Evolutionary conservation across 2,888 invertebrate genomes (phyloP).

Genomic region (Myopa tessellatipennis): DNA sequence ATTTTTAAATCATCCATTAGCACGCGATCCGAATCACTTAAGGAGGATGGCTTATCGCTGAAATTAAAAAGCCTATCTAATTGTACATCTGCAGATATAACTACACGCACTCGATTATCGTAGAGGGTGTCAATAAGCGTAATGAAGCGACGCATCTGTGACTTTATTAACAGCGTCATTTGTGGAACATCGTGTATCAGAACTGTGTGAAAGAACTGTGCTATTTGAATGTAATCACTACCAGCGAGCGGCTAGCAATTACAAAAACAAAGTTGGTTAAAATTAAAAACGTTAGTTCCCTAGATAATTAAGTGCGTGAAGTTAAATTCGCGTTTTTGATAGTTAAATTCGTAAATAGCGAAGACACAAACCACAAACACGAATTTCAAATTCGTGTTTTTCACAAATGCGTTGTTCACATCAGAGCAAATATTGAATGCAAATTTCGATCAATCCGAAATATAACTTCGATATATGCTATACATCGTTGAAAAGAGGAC

Average conservation of each 20-base stretch:
- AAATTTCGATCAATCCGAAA: too few relatives aligned
- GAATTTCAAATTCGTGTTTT: too few relatives aligned
- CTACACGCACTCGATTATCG: conserved; percentile 88
- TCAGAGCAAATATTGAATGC: too few relatives aligned
- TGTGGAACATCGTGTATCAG: conserved; percentile 90
- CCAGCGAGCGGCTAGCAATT: conserved; percentile 84
- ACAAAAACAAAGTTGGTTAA: neutral
- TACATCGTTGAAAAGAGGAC: too few relatives aligned
- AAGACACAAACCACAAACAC: too few relatives aligned
- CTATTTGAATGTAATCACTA: conserved; percentile 92
- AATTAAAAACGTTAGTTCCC: neutral
- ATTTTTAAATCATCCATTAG: conserved; percentile 97
- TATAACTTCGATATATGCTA: too few relatives aligned
- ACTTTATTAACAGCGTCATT: conserved; percentile 80
- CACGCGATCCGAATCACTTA: conserved; percentile 82
- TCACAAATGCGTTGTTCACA: too few relatives aligned
- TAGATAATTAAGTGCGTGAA: too few relatives aligned
- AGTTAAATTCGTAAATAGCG: too few relatives aligned
- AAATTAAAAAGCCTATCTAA: conserved; percentile 78
- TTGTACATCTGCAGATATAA: conserved; percentile 85
- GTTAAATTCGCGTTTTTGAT: too few relatives aligned
- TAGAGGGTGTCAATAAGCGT: conserved; percentile 97
- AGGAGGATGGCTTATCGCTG: conserved; percentile 61
- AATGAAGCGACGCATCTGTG: conserved; percentile 94
- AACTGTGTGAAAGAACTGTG: conserved; percentile 94